Evolutionary conservation across 2,113 vertebrate species (phyloP).

Genomic region (Falcunculus frontatus): DNA sequence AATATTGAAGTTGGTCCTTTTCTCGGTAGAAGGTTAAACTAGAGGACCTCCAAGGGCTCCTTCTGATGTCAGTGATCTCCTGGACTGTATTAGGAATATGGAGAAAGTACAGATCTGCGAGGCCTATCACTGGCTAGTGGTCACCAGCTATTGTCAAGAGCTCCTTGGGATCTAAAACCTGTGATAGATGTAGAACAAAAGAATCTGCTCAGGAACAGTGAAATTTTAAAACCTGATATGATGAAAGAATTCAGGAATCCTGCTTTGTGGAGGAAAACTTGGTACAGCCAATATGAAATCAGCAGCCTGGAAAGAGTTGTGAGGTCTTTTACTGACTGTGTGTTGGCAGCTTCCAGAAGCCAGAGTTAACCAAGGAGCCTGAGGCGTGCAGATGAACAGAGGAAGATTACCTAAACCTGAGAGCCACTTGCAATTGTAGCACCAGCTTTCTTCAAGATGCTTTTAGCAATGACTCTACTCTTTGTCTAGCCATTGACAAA

Average conservation of each 20-base stretch:
- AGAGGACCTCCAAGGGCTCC: background rate
- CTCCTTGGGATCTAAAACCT: background rate
- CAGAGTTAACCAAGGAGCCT: background rate
- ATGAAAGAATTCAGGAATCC: background rate
- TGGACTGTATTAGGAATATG: background rate
- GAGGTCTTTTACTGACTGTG: background rate
- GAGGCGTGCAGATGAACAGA: accelerated
- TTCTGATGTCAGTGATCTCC: background rate
- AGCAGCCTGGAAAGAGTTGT: background rate
- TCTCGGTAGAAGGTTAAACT: background rate
- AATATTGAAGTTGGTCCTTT: background rate
- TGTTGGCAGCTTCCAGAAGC: background rate
- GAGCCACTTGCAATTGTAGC: background rate
- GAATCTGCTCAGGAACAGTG: background rate
- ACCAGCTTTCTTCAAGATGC: background rate
- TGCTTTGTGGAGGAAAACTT: background rate
- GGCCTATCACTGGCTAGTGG: background rate
- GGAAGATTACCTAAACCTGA: background rate
- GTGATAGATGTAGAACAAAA: background rate
- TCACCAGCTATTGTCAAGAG: background rate
- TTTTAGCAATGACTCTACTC: background rate
- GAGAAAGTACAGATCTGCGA: background rate
- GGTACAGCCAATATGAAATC: background rate
- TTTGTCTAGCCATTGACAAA: background rate
- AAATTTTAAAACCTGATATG: background rate